A percentile compares a stretch with the other conserved stretches of the same genome.
phyloP scores from a whole-genome alignment of 2,797 vertebrate species.

The Bradypodion pumilum region DNA sequence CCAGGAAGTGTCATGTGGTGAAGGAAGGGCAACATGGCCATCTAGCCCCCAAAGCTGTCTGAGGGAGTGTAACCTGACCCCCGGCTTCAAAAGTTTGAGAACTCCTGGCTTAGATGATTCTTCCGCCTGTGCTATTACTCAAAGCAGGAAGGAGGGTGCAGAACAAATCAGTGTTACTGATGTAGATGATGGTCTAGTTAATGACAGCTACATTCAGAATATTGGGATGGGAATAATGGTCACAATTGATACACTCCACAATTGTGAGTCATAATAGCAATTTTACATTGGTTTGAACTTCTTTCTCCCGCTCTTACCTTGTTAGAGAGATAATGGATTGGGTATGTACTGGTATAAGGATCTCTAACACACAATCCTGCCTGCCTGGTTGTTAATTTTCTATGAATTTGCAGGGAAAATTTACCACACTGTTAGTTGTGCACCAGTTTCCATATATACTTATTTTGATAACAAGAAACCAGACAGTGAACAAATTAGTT shows the following conservation, averaged over 20 bases:
- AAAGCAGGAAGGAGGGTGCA: too few relatives aligned
- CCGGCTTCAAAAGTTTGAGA: too few relatives aligned
- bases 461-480: not conserved
- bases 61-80: too few relatives aligned
- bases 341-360: not conserved
- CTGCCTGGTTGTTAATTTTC: not conserved
- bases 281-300: not conserved
- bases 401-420: not conserved
- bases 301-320: not conserved
- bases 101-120: not conserved
- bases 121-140: not conserved
- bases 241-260: too few relatives aligned
- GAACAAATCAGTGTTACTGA: not conserved
- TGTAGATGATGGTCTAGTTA: not conserved
- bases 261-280: not conserved
- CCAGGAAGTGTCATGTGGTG: too few relatives aligned
- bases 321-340: not conserved
- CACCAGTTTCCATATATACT: not conserved
- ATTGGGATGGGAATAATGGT: not conserved
- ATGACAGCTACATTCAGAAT: not conserved
- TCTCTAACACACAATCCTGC: not conserved
- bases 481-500: not conserved
- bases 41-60: too few relatives aligned
- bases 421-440: not conserved
- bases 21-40: too few relatives aligned